Evolutionary conservation across 2,888 invertebrate genomes (phyloP), one percentile per base, ranked within the genome.

Genomic region (Melipona beecheii): DNA sequence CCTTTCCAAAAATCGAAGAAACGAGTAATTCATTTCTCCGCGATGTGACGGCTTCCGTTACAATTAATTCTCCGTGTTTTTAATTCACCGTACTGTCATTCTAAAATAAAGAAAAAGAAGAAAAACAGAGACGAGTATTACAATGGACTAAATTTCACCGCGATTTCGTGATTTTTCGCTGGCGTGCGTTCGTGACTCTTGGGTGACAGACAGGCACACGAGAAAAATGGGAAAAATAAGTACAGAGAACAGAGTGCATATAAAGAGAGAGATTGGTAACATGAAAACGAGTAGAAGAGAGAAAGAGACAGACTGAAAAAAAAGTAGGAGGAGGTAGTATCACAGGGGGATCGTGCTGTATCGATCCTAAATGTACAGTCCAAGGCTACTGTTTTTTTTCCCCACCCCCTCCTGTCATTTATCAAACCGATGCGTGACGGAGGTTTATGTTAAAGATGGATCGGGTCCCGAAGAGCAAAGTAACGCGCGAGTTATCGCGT

Each of bases 281-380:
- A 49, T 13, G 52, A 52, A 50, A 36, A 66, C 27, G 66, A 9
- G 27, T 24, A 65, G 66, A 71, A 72, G 56, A 43, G 74, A 56
- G 74, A 62, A 68, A 66, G 52, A 64, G 31, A 27, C 24, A 69
- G 58, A 49, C 56, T 19, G 50, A 17, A 13, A 31, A n/a, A 62
- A 75, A 56, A 19, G 70, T 21, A 54, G 49, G 52, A 24, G 54
- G 56, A 31, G 43, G 68, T 72, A 77, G 71, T 80, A 85, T 83
- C 83, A 66, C 83, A 78, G 69, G 70, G 75, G 75, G 83, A 83
- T 85, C 80, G 83, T 77, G 83, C 80, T 60, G 80, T 84, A 85
- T 84, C 84, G 84, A 84, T 85, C 85, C 77, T 78, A 72, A 84
- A 84, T 81, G 81, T 84, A 73, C 84, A 84, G 84, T 81, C 81